A percentile compares a stretch with the other conserved stretches of the same genome.
Evolutionary conservation across 2,888 invertebrate genomes (phyloP).

Genomic region (Eupeodes latifasciatus): DNA sequence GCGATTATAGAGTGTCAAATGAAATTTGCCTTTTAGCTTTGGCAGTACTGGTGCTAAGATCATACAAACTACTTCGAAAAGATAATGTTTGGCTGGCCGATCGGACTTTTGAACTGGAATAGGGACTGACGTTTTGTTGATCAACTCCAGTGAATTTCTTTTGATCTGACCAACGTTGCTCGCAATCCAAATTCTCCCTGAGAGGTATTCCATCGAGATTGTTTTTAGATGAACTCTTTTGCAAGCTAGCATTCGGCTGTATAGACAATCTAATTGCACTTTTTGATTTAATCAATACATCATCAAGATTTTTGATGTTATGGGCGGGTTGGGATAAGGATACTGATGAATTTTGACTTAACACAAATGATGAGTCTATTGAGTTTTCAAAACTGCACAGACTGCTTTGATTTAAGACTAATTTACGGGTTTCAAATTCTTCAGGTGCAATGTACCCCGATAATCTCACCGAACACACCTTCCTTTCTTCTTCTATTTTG

Average conservation of each 20-base stretch:
- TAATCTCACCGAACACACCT: slow-evolving; percentile 78
- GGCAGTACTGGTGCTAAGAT: slow-evolving; percentile 79
- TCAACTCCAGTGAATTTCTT: slow-evolving; percentile 83
- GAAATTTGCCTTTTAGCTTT: slow-evolving; percentile 87
- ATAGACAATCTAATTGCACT: slow-evolving; percentile 77
- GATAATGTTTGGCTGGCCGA: slow-evolving; percentile 40
- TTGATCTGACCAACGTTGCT: slow-evolving; percentile 81
- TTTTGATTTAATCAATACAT: slow-evolving; percentile 32
- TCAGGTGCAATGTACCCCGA: slow-evolving; percentile 83
- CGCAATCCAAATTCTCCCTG: slow-evolving; percentile 82
- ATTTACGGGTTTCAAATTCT: slow-evolving; percentile 81
- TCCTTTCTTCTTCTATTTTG: slow-evolving; percentile 80
- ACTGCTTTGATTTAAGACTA: slow-evolving; percentile 72
- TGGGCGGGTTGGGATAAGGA: slow-evolving; percentile 53
- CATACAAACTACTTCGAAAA: slow-evolving; percentile 43
- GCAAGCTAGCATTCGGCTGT: slow-evolving; percentile 79
- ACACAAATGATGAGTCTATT: slow-evolving; percentile 79
- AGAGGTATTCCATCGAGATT: slow-evolving; percentile 81
- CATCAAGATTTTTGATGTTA: slow-evolving; percentile 41
- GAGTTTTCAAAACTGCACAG: slow-evolving; percentile 80
- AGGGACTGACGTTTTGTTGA: slow-evolving; percentile 83
- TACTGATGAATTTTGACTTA: slow-evolving; percentile 78
- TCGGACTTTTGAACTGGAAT: slow-evolving; percentile 67
- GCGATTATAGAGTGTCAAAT: slow-evolving; percentile 85
- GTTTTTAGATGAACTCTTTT: slow-evolving; percentile 83